These are phyloP conservation scores for Seira sanloemensis DNA, from an alignment of 2,888 invertebrate species.

Conservation along the genomic window DNA sequence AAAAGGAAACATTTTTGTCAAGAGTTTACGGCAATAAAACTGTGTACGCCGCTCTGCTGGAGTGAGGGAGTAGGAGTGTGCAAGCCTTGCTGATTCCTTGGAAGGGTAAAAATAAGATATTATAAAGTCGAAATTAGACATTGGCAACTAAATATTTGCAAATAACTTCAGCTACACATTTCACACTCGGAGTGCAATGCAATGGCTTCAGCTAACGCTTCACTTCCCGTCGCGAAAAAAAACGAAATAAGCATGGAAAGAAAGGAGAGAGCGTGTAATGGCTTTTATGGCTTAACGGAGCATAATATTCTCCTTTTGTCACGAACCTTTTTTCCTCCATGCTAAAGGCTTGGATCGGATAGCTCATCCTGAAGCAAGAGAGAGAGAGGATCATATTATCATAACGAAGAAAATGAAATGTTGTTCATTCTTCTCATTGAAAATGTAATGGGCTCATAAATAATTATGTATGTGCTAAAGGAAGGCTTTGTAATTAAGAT, in stretches of 20 bases:
- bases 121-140: too few relatives aligned
- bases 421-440: constrained; percentile 27
- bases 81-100: too few relatives aligned
- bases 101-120: too few relatives aligned
- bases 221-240: neutral
- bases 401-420: constrained; percentile 14
- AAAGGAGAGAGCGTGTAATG: neutral
- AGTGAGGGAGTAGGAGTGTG: too few relatives aligned
- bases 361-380: constrained; percentile 5
- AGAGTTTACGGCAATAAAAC: neutral
- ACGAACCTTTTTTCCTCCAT: constrained; percentile 6
- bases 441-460: constrained; percentile 67
- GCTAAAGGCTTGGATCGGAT: neutral
- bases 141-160: too few relatives aligned
- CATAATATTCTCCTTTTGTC: constrained; percentile 19
- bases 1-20: neutral
- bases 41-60: too few relatives aligned
- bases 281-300: constrained; percentile 19
- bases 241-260: neutral
- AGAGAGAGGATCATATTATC: neutral
- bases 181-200: neutral
- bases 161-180: too few relatives aligned
- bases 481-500: constrained; percentile 68
- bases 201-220: neutral
- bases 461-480: constrained; percentile 66